Evolutionary conservation across 2,113 vertebrate species (phyloP).

Genomic region (Hippocampus barbouri): DNA sequence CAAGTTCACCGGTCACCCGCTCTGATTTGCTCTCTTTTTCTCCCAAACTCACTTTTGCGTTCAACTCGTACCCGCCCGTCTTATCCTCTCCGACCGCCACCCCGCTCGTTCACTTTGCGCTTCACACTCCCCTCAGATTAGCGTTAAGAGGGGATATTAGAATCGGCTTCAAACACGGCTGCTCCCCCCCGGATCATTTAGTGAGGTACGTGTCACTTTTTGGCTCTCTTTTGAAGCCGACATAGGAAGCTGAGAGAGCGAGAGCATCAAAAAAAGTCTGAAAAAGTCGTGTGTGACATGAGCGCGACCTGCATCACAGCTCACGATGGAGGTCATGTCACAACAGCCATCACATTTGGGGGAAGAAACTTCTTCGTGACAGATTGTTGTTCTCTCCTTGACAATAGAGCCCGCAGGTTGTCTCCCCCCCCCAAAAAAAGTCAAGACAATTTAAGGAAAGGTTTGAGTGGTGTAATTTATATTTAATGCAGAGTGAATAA

Average conservation of each 20-base stretch:
- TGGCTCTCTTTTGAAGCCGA: neutral
- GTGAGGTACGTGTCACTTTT: conserved; percentile 13
- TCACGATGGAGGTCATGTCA: conserved; percentile 24
- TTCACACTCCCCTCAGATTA: conserved; percentile 52
- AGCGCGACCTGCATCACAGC: neutral
- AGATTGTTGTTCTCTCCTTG: conserved; percentile 7
- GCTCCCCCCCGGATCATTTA: conserved; percentile 39
- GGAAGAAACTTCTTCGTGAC: conserved; percentile 6
- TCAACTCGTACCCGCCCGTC: conserved; percentile 5
- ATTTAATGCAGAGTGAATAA: too few species aligned
- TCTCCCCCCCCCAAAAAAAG: too few species aligned
- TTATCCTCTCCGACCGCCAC: conserved; percentile 13
- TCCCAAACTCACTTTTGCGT: conserved; percentile 18
- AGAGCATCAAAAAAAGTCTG: conserved; percentile 4
- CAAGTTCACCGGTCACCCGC: conserved; percentile 44
- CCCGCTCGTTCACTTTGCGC: conserved; percentile 20
- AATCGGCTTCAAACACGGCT: conserved; percentile 52
- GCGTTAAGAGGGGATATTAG: conserved; percentile 59
- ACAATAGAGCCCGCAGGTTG: too few species aligned
- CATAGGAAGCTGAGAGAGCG: conserved; percentile 6
- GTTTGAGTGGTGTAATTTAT: too few species aligned
- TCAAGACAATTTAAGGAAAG: too few species aligned
- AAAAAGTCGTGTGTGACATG: conserved; percentile 10
- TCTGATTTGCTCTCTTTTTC: conserved; percentile 25
- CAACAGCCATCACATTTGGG: conserved; percentile 28